Evolutionary conservation across 92 coral and sea anemone genomes (phyloP), one percentile per base, ranked within the genome.

Genomic region (Phenganax stokvisi): DNA sequence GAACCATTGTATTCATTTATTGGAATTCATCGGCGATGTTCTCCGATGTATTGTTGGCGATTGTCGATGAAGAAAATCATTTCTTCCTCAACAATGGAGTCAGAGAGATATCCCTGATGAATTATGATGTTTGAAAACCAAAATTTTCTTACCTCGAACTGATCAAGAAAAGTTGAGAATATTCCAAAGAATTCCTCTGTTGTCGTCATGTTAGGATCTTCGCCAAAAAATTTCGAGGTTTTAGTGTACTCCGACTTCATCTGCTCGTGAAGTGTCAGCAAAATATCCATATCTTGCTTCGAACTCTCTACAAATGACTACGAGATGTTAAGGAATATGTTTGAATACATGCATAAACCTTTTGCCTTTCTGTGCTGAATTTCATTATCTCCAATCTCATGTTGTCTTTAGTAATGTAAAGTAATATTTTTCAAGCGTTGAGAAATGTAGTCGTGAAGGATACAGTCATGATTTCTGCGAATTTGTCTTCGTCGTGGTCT

Each of bases 141-240:
- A 9, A 59, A 16, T 67, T 3, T 30, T 7, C 82, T 81, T 84
- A 96, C 99, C 85, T 90, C 91, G 82, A 92, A 96, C 84, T 96
- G 90, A 74, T 87, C 89, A 7, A 96, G 81, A 76, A 96, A 96
- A 6, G 89, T 88, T 29, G 96, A 97, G 67, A 96, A 96, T 67
- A 92, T 86, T 57, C 91, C 99, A 76, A 96, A 96, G 88, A 96
- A 96, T 25, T 96, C 99, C 80, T 96, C 99, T 9, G 99, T 96
- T 56, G 90, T 90, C 66, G 89, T 91, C 76, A 88, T 87, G 7
- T 85, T 66, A 6, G 80, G 88, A 64, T 83, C 92, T 78, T 96
- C 99, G 0, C 99, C 99, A 75, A 88, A 96, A 85, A 92, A 96
- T 72, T 86, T 87, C 13, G 87, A 92, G 10, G 90, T 89, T 72